Percentiles rank a stretch among this genome's conserved stretches.
These are phyloP conservation scores for Iphiclides podalirius DNA, from an alignment of 2,888 invertebrate species.

Conservation along the genomic window DNA sequence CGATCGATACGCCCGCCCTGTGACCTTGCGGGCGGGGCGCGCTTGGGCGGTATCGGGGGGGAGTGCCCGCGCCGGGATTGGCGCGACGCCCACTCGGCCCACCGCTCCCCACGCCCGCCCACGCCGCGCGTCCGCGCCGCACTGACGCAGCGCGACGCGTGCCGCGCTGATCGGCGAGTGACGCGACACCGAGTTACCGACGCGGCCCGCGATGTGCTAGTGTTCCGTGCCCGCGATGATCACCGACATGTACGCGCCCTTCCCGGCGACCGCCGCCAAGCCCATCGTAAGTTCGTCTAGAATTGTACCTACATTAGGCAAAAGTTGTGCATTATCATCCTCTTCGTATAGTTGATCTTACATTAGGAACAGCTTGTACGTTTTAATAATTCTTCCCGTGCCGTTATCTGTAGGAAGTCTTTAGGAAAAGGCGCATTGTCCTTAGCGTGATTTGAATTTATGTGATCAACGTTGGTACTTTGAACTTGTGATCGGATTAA, in stretches of 20 bases:
- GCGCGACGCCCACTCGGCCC: slow-evolving; percentile 44
- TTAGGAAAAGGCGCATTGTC: too few species aligned
- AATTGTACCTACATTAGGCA: background rate
- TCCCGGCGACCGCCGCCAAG: slow-evolving; percentile 66
- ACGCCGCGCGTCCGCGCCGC: slow-evolving; percentile 39
- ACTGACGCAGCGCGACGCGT: slow-evolving; percentile 32
- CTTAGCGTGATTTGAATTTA: too few species aligned
- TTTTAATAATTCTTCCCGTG: too few species aligned
- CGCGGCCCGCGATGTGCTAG: slow-evolving; percentile 41
- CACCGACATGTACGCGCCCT: slow-evolving; percentile 74
- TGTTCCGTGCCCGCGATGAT: slow-evolving; percentile 59
- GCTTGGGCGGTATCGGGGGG: slow-evolving; percentile 69
- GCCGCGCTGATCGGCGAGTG: slow-evolving; percentile 30
- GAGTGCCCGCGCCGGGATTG: slow-evolving; percentile 53
- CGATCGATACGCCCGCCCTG: slow-evolving; percentile 71
- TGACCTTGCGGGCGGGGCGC: slow-evolving; percentile 74
- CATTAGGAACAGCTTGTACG: too few species aligned
- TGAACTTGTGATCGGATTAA: too few species aligned
- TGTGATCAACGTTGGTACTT: too few species aligned
- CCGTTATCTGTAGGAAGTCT: too few species aligned
- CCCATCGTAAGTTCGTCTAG: slow-evolving; percentile 59
- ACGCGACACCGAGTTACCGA: slow-evolving; percentile 24
- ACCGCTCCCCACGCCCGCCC: slow-evolving; percentile 44
- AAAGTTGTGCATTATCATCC: background rate
- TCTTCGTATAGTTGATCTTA: too few species aligned